These are phyloP conservation scores for Notiomystis cincta DNA, from an alignment of 2,113 vertebrate genomes.

Conservation along the genomic window DNA sequence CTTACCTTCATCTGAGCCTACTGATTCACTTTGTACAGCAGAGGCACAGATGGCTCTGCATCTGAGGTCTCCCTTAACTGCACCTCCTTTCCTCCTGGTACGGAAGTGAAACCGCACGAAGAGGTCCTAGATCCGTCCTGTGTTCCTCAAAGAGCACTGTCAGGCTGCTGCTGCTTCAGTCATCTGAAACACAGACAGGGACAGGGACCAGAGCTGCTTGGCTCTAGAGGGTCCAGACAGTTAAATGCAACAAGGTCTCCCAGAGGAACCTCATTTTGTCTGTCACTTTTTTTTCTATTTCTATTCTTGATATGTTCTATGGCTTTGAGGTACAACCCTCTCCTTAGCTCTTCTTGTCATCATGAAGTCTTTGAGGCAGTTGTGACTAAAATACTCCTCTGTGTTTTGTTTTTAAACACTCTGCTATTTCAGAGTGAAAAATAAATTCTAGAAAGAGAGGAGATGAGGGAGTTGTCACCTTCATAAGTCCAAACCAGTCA, in stretches of 20 bases:
- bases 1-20: neutral
- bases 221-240: neutral
- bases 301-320: neutral
- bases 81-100: neutral
- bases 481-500: neutral
- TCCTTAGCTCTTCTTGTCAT: neutral
- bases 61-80: neutral
- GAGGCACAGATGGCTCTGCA: neutral
- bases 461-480: neutral
- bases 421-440: neutral
- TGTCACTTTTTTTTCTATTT: neutral
- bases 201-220: neutral
- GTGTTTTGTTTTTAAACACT: neutral
- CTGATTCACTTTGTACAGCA: neutral
- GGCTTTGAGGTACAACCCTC: neutral
- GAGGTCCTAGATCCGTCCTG: neutral
- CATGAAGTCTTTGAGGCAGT: neutral
- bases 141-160: neutral
- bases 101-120: neutral
- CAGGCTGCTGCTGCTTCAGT: neutral
- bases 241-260: neutral
- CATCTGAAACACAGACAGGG: neutral
- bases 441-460: neutral
- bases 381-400: neutral
- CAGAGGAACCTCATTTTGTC: neutral